Evolutionary conservation across 2,797 vertebrate genomes (phyloP).

Genomic region (Gephyroberyx darwinii): DNA sequence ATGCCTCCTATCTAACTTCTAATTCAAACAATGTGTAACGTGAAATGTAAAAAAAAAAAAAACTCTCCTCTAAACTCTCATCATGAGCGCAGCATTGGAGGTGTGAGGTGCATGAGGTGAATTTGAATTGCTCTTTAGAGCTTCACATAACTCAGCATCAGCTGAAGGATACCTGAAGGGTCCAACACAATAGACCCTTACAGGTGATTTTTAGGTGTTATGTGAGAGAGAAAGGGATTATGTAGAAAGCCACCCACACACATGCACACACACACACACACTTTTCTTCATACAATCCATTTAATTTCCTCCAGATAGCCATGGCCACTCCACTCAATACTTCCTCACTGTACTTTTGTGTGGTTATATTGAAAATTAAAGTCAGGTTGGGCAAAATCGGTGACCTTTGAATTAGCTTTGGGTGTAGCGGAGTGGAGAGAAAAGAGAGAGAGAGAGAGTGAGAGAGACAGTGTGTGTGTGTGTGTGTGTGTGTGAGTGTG

Average conservation of each 20-base stretch:
- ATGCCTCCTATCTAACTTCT: neutral
- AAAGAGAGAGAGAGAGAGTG: neutral
- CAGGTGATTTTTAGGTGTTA: constrained; percentile 38
- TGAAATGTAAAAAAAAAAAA: no score
- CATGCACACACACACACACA: constrained; percentile 12
- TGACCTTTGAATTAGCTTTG: constrained; percentile 55
- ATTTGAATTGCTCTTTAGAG: constrained; percentile 30
- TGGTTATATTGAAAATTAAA: constrained; percentile 42
- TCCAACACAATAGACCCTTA: constrained; percentile 37
- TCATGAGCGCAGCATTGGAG: neutral
- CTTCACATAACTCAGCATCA: constrained; percentile 38
- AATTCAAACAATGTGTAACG: constrained; percentile 5
- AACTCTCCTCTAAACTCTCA: constrained; percentile 12
- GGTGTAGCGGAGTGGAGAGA: constrained; percentile 14
- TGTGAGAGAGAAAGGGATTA: constrained; percentile 22
- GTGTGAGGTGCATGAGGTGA: constrained; percentile 4
- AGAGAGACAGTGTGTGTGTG: neutral
- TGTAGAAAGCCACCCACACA: constrained; percentile 22
- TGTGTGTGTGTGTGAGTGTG: neutral
- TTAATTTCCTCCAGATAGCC: constrained; percentile 36
- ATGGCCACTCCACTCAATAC: constrained; percentile 39
- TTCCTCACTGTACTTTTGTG: constrained; percentile 46
- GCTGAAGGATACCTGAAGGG: constrained; percentile 26
- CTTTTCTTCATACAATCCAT: constrained; percentile 9
- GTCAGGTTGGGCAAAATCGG: constrained; percentile 46